Evolutionary conservation across 2,113 vertebrate genomes (phyloP).

Genomic region (Myiagra hebetior): DNA sequence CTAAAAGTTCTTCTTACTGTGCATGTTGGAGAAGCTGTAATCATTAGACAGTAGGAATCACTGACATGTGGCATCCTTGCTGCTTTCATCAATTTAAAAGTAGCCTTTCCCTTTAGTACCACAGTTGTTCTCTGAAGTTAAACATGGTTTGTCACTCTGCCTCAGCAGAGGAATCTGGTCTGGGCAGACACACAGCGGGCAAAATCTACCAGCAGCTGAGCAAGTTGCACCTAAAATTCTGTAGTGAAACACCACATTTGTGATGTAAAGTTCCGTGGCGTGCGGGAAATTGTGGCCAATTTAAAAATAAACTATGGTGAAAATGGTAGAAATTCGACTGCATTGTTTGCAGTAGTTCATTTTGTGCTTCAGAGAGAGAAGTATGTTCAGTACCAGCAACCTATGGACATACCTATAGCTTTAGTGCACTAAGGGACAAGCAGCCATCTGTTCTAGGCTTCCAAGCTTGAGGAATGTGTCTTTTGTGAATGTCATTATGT

Average conservation of each 20-base stretch:
- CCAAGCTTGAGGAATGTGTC: neutral
- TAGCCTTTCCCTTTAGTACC: neutral
- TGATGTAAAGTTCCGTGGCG: neutral
- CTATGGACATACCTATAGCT: neutral
- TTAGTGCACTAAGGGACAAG: neutral
- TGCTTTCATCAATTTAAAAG: constrained; percentile 4
- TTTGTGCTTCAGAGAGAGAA: neutral
- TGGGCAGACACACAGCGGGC: neutral
- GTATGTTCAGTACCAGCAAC: neutral
- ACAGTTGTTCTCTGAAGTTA: neutral
- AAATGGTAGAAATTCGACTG: neutral
- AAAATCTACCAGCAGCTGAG: neutral
- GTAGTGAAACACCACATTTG: neutral
- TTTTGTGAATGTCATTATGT: neutral
- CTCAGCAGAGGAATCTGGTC: neutral
- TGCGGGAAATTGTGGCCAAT: neutral
- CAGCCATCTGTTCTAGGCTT: neutral
- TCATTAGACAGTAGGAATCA: neutral
- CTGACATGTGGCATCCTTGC: neutral
- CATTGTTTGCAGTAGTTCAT: neutral
- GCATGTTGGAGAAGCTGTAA: neutral
- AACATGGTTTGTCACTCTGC: neutral
- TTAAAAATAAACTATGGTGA: neutral
- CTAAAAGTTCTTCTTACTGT: neutral
- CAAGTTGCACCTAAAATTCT: neutral